Percentiles rank a stretch among this genome's conserved stretches.
Evolutionary conservation across 2,113 vertebrate species (phyloP).

Genomic region (Tursiops truncatus): DNA sequence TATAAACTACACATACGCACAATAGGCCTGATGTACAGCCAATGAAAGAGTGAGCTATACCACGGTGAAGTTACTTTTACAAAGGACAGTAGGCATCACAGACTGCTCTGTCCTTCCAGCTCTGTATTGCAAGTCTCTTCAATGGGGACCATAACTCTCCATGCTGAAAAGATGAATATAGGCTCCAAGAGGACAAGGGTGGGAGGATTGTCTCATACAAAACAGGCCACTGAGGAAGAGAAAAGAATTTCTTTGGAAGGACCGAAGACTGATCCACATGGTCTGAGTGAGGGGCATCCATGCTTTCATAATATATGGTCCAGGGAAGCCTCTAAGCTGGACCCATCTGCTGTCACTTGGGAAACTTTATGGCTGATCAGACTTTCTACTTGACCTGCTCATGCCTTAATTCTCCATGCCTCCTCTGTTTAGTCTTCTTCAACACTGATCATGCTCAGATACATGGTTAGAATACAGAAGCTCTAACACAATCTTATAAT

Average conservation of each 20-base stretch:
- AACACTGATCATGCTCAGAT: not conserved
- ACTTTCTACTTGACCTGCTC: not conserved
- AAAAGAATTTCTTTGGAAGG: not conserved
- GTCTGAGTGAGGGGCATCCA: not conserved
- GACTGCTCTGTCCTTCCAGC: not conserved
- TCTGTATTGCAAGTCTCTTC: not conserved
- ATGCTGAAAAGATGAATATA: not conserved
- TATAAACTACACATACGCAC: too few species aligned
- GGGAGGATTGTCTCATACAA: not conserved
- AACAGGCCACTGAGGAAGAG: not conserved
- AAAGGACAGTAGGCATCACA: not conserved
- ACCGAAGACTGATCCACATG: not conserved
- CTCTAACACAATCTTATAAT: not conserved
- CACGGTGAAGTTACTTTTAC: rapidly evolving
- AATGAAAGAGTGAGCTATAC: rapidly evolving
- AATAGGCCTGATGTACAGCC: not conserved
- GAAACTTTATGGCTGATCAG: not conserved
- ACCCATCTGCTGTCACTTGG: not conserved
- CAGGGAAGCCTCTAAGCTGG: not conserved
- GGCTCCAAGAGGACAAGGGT: not conserved
- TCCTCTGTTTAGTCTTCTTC: not conserved
- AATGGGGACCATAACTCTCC: not conserved
- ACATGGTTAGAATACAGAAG: not conserved
- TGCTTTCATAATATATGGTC: not conserved
- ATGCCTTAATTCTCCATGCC: not conserved